Base-by-base conservation (phyloP, 2,113 vertebrate genomes). In the Gymnarchus niloticus region DNA sequence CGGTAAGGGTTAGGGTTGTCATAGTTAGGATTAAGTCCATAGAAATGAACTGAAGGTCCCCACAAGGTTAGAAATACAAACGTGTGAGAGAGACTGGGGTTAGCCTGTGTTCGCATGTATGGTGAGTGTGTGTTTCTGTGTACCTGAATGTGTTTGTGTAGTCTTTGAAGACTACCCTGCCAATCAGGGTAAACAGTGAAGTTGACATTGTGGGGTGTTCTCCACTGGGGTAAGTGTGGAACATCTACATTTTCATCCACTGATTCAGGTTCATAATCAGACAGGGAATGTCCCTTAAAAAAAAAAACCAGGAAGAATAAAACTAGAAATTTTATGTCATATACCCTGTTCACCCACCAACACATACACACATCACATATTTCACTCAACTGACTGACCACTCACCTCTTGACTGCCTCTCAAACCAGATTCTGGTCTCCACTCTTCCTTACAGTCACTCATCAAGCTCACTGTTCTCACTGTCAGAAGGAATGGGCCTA, bases 401-500 rank as follows among this genome's bases (percentile, higher is more conserved):
- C 84, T 41, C 59, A 85, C 49, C 28, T 85, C 51, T 49, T 56
- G 77, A 76, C 49, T 85, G 49, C 49, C 46, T 77, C 84, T 56
- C 28, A 85, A 85, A 85, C 76, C 76, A 59, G 54, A 80, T 81
- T 61, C 76, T 57, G n/a, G 76, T 56, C 14, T 59, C 76, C 76
- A 85, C 54, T 85, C 54, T 80, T 61, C 54, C 54, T 80, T 23
- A 44, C 52, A 78, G 41, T 85, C 84, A 85, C 52, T 77, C 23
- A 9, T 85, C 84, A 85, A 77, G 65, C 28, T 77, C 49, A 85
- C 84, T 85, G 84, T 85, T 25, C 61, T 85, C 84, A 54, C 49
- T 78, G 28, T 80, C 23, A 25, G 69, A 80, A 56, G n/a, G 57
- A 84, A 69, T 19, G 83, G 51, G 41, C 83, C 57, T 84, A 84